These are phyloP conservation scores for Napeogenes inachia DNA, from an alignment of 2,888 invertebrate genomes.

Conservation along the genomic window DNA sequence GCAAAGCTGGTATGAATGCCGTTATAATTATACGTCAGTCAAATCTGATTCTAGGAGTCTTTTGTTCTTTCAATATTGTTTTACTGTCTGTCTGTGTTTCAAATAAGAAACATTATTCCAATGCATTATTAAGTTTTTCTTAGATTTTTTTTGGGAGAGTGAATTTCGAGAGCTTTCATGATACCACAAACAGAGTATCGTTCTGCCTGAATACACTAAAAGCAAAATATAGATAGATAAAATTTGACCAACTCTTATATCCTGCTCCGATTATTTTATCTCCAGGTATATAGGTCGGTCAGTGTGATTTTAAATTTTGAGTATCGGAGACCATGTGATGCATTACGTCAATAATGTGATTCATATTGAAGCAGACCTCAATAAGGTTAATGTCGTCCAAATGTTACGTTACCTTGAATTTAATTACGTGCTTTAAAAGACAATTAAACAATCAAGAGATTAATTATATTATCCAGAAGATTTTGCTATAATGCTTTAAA, in stretches of 20 bases:
- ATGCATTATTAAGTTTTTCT: too few relatives aligned
- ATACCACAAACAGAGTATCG: too few relatives aligned
- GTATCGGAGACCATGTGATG: not conserved
- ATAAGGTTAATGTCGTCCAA: conserved; percentile 4
- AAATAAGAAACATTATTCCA: too few relatives aligned
- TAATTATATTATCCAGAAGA: too few relatives aligned
- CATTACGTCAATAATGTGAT: not conserved
- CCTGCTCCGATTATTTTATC: not conserved
- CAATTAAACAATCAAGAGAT: not conserved
- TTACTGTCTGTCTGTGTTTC: not conserved
- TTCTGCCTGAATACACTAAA: too few relatives aligned
- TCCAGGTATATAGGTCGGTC: not conserved
- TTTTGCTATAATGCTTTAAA: too few relatives aligned
- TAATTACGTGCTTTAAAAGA: not conserved
- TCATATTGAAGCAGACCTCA: not conserved
- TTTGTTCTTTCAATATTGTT: conserved; percentile 6
- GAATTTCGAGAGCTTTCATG: too few relatives aligned
- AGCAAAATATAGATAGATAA: not conserved
- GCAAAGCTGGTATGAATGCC: not conserved
- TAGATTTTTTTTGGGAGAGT: too few relatives aligned
- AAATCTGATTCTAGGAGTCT: conserved; percentile 1
- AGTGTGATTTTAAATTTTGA: not conserved
- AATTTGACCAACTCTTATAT: too few relatives aligned
- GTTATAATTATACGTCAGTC: conserved; percentile 3
- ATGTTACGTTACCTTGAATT: conserved; percentile 3